Percentiles rank a stretch among this genome's conserved stretches.
Conservation (phyloP, 2,797 vertebrate species). For the Tarsius wallacei region DNA sequence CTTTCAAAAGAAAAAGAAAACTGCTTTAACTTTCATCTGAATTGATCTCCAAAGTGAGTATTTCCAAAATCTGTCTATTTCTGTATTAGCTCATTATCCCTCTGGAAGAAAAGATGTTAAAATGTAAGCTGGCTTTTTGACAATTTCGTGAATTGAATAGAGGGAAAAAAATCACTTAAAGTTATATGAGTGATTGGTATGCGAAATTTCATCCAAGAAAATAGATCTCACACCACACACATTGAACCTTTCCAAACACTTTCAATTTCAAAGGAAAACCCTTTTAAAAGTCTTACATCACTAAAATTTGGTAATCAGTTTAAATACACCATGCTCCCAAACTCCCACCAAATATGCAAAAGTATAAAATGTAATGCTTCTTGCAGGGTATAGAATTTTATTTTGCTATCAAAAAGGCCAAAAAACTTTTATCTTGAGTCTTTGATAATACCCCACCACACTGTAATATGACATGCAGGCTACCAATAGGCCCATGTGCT, state of each 20-base stretch:
- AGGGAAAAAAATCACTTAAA: background rate
- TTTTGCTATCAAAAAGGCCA: background rate
- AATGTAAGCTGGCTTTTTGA: conserved; percentile 71
- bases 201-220: conserved; percentile 66
- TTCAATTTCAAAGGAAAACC: conserved; percentile 27
- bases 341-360: background rate
- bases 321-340: background rate
- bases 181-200: conserved; percentile 51
- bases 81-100: conserved; percentile 14
- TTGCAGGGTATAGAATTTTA: background rate
- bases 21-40: conserved; percentile 39
- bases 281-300: background rate
- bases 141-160: conserved; percentile 62
- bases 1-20: background rate
- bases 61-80: conserved; percentile 49
- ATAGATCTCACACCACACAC: conserved; percentile 7
- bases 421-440: background rate
- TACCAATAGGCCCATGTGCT: background rate
- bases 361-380: background rate
- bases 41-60: conserved; percentile 19
- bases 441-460: background rate
- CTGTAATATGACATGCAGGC: fast-evolving
- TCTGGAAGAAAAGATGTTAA: conserved; percentile 59
- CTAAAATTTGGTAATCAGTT: background rate
- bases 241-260: background rate